Conservation (phyloP, 2,888 invertebrate genomes). For the Poecilobothrus nobilitatus region DNA sequence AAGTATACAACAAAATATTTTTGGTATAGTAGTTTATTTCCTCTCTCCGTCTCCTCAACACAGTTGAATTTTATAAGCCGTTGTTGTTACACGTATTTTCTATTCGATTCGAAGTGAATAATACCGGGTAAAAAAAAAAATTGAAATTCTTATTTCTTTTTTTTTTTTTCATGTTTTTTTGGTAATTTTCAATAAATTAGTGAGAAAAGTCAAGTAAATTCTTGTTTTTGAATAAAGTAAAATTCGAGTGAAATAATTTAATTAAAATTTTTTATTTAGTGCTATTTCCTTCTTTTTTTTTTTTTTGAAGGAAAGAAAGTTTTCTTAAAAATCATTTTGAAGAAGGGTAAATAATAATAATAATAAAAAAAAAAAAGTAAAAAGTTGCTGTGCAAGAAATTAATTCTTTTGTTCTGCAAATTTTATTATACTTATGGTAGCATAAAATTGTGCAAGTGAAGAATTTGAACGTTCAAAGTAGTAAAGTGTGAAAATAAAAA, state of each 20-base stretch:
- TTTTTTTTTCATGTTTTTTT: too few relatives aligned
- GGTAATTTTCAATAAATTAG: neutral
- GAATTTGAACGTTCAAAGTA: too few relatives aligned
- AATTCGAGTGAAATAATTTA: neutral
- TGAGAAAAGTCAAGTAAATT: neutral
- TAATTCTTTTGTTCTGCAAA: neutral
- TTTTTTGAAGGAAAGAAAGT: neutral
- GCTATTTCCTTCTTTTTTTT: neutral
- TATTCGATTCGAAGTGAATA: too few relatives aligned
- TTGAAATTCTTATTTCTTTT: too few relatives aligned
- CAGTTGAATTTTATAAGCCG: neutral
- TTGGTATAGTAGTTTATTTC: neutral
- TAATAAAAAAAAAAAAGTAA: neutral
- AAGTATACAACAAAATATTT: neutral
- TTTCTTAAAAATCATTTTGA: neutral
- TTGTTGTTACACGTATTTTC: neutral
- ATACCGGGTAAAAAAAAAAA: too few relatives aligned
- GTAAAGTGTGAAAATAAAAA: too few relatives aligned
- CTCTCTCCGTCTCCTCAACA: neutral
- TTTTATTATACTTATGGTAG: too few relatives aligned
- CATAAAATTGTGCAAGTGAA: too few relatives aligned
- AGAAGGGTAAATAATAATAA: neutral
- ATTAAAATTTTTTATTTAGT: neutral
- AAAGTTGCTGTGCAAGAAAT: constrained; percentile 6
- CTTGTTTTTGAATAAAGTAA: neutral